Conservation (phyloP, 2,797 vertebrate genomes). For the Rhinella marina region DNA sequence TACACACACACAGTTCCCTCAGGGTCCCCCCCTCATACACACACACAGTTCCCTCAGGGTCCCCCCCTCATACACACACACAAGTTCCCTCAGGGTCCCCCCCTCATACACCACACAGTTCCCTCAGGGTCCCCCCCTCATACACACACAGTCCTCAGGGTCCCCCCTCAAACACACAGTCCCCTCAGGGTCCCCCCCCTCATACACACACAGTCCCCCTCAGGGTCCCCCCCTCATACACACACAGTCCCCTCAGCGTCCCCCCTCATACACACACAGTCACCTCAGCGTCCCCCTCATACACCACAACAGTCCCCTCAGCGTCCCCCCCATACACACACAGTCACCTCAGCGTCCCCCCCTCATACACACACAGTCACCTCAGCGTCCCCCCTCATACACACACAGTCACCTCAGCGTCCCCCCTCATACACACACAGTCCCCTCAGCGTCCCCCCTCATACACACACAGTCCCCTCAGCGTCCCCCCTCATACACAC, state of each 20-base stretch:
- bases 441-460: too few species aligned
- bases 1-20: too few species aligned
- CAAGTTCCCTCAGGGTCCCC: not conserved
- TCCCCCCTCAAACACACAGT: too few species aligned
- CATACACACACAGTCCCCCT: too few species aligned
- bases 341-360: not conserved
- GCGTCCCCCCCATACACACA: not conserved
- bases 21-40: too few species aligned
- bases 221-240: too few species aligned
- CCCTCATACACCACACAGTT: not conserved
- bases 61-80: not conserved
- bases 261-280: too few species aligned
- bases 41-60: not conserved
- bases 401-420: not conserved
- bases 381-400: not conserved
- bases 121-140: too few species aligned
- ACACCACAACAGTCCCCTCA: not conserved
- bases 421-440: too few species aligned
- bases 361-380: not conserved
- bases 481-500: not conserved
- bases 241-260: too few species aligned
- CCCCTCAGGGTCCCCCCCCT: too few species aligned
- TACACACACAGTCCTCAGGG: not conserved
- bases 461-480: not conserved
- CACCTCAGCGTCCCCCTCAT: too few species aligned